phyloP scores from a whole-genome alignment of 2,797 vertebrate species.

The Hydrophis major region DNA sequence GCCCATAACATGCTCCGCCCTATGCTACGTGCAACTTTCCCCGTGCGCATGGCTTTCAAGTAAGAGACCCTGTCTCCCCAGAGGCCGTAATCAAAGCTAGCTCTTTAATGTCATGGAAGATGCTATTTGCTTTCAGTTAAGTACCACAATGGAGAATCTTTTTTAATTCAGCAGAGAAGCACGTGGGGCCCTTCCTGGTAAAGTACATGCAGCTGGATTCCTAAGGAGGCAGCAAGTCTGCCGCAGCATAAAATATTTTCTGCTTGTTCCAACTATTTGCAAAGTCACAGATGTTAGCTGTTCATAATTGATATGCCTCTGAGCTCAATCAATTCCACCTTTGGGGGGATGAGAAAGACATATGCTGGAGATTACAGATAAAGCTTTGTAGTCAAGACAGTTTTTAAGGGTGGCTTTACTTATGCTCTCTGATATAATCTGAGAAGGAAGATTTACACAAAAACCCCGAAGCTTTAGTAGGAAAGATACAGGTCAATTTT shows the following conservation, averaged over 20 bases:
- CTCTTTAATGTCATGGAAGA: not conserved
- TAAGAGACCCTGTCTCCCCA: not conserved
- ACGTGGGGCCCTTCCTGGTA: not conserved
- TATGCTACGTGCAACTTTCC: slow-evolving; percentile 16
- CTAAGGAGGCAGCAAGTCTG: not conserved
- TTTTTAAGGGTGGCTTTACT: not conserved
- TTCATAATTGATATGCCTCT: not conserved
- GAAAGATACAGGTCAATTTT: not conserved
- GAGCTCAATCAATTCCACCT: not conserved
- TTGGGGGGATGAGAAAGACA: not conserved
- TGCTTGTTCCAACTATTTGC: not conserved
- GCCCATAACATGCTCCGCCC: not conserved
- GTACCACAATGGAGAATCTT: not conserved
- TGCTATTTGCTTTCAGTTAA: slow-evolving; percentile 14
- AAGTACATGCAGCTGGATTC: not conserved
- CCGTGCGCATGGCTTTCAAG: not conserved
- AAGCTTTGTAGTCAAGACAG: not conserved
- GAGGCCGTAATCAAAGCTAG: too few relatives aligned
- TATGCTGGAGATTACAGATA: not conserved
- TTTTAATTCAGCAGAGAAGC: not conserved
- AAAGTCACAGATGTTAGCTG: not conserved
- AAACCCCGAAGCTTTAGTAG: not conserved
- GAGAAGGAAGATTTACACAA: not conserved
- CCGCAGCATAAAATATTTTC: not conserved
- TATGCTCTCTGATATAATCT: not conserved